These are phyloP conservation scores for Uropsilus gracilis DNA, from an alignment of 2,113 vertebrate species.

Conservation along the genomic window DNA sequence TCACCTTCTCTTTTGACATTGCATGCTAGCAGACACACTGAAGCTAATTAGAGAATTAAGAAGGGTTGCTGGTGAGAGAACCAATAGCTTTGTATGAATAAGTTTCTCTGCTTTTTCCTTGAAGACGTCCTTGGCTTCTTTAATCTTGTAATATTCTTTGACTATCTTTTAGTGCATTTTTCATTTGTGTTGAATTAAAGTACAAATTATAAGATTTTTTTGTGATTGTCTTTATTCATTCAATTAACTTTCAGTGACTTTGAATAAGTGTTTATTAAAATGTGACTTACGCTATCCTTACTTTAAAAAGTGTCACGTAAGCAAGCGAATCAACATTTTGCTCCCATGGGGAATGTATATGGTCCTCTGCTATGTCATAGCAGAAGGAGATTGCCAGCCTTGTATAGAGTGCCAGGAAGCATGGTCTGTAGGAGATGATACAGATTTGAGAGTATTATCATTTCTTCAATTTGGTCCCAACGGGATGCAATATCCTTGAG, in stretches of 20 bases:
- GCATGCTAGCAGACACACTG: background rate
- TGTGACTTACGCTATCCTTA: background rate
- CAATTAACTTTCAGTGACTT: background rate
- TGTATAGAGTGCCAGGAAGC: background rate
- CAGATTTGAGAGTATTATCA: background rate
- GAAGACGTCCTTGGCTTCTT: background rate
- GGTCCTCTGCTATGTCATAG: background rate
- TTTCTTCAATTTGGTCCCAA: background rate
- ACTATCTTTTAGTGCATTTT: background rate
- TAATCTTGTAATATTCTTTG: background rate
- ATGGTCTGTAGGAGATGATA: background rate
- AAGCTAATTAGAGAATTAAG: slow-evolving; percentile 14
- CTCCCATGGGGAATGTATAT: background rate
- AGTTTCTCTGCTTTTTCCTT: background rate
- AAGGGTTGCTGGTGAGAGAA: background rate
- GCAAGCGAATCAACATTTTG: background rate
- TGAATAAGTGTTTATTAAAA: background rate
- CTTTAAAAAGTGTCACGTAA: background rate
- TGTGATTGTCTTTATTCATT: background rate
- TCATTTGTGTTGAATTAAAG: background rate
- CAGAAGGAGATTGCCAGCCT: no score
- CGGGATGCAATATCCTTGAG: background rate
- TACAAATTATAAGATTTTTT: background rate
- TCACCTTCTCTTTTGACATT: background rate
- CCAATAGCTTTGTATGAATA: background rate